These are phyloP conservation scores for Sinocyclocheilus grahami DNA, from an alignment of 2,113 vertebrate species.

Conservation along the genomic window DNA sequence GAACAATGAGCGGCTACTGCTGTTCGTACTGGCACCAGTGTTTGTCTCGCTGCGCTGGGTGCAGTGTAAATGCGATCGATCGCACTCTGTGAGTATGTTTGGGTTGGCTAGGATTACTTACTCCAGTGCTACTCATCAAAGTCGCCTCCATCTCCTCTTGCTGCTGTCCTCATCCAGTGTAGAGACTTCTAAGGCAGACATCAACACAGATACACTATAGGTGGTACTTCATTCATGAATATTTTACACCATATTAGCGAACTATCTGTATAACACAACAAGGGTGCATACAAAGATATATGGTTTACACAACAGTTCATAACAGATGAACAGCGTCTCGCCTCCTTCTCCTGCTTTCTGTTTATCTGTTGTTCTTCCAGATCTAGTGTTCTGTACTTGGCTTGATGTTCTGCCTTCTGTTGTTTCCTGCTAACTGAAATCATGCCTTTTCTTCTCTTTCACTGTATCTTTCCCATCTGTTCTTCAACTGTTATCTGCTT, in stretches of 20 bases:
- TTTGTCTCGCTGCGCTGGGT: conserved; percentile 19
- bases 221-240: conserved; percentile 27
- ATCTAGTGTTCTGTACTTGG: conserved; percentile 22
- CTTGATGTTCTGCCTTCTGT: conserved; percentile 1
- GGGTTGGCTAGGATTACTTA: conserved; percentile 41
- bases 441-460: conserved; percentile 19
- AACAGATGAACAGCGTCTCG: background rate
- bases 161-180: background rate
- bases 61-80: conserved; percentile 38
- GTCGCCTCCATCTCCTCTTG: conserved; percentile 7
- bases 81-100: conserved; percentile 30
- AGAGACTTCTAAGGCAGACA: background rate
- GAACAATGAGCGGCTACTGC: conserved; percentile 40
- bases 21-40: conserved; percentile 39
- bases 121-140: background rate
- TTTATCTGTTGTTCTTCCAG: conserved; percentile 10
- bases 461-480: conserved; percentile 42
- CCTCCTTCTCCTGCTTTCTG: background rate
- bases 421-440: background rate
- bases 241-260: background rate
- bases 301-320: background rate
- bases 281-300: background rate
- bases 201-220: conserved; percentile 12
- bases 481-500: conserved; percentile 27
- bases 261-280: background rate